Conservation (phyloP, 2,888 invertebrate genomes). For the Myathropa florea region DNA sequence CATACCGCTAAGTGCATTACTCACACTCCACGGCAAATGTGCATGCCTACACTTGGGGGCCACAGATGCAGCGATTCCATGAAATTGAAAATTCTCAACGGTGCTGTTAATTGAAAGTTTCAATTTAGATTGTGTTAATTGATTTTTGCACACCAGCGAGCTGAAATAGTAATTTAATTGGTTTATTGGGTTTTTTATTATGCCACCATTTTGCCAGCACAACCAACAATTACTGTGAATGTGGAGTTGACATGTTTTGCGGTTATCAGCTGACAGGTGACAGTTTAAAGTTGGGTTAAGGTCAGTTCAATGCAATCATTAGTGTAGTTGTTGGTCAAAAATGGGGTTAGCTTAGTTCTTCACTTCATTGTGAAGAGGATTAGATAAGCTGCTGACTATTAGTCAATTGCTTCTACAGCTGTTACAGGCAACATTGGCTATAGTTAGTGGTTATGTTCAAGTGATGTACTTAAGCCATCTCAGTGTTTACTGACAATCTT, state of each 20-base stretch:
- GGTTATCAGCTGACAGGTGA: not conserved
- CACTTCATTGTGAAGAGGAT: too few relatives aligned
- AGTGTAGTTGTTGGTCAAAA: not conserved
- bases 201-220: not conserved
- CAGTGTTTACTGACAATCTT: too few relatives aligned
- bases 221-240: not conserved
- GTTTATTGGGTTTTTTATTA: not conserved
- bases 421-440: too few relatives aligned
- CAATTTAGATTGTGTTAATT: conserved; percentile 20
- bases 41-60: not conserved
- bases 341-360: too few relatives aligned
- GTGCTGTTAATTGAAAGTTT: not conserved
- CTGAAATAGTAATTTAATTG: conserved; percentile 8
- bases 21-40: not conserved
- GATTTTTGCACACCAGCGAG: conserved; percentile 13
- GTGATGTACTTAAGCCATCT: too few relatives aligned
- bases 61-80: not conserved
- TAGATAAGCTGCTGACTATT: too few relatives aligned
- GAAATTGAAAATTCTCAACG: conserved; percentile 14
- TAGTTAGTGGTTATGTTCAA: too few relatives aligned
- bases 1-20: not conserved
- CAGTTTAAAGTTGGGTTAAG: not conserved
- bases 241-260: not conserved
- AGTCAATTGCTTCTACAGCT: too few relatives aligned
- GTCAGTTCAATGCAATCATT: not conserved